These are phyloP conservation scores for Drosophila hamatofila DNA, from an alignment of 2,888 invertebrate genomes.

Conservation along the genomic window DNA sequence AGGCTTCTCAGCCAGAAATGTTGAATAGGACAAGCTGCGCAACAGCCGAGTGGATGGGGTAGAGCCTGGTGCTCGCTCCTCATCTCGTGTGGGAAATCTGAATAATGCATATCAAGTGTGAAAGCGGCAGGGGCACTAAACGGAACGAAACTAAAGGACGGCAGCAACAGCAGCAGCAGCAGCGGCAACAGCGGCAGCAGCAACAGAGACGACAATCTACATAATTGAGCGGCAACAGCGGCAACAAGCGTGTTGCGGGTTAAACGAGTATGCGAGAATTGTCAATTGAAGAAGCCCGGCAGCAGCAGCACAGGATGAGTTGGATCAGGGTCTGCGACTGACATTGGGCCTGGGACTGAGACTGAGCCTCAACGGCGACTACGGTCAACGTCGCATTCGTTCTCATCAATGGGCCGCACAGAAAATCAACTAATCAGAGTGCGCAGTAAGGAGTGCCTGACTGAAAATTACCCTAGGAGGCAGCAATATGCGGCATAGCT, in stretches of 20 bases:
- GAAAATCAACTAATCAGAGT: neutral
- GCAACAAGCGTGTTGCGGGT: constrained; percentile 65
- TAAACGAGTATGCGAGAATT: constrained; percentile 75
- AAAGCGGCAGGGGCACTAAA: constrained; percentile 77
- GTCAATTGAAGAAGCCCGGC: constrained; percentile 73
- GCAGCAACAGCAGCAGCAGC: constrained; percentile 35
- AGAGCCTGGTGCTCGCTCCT: constrained; percentile 20
- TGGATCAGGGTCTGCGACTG: constrained; percentile 12
- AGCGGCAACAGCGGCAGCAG: constrained; percentile 24
- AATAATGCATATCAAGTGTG: constrained; percentile 78
- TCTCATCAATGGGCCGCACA: constrained; percentile 59
- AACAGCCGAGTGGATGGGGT: neutral
- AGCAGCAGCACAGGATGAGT: constrained; percentile 22
- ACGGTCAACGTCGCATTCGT: constrained; percentile 24
- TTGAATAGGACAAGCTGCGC: constrained; percentile 43
- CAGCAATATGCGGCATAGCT: neutral
- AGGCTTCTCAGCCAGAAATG: constrained; percentile 25
- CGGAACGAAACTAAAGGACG: constrained; percentile 61
- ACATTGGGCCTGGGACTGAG: neutral
- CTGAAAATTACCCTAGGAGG: neutral
- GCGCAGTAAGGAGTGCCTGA: neutral
- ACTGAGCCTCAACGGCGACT: neutral
- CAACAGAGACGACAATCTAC: constrained; percentile 60
- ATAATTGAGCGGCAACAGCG: constrained; percentile 71
- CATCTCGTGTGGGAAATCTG: constrained; percentile 73